Evolutionary conservation across 1,140 invertebrate species (phyloP), one percentile per base, ranked within the genome.

Genomic region (Trichonephila clavipes): DNA sequence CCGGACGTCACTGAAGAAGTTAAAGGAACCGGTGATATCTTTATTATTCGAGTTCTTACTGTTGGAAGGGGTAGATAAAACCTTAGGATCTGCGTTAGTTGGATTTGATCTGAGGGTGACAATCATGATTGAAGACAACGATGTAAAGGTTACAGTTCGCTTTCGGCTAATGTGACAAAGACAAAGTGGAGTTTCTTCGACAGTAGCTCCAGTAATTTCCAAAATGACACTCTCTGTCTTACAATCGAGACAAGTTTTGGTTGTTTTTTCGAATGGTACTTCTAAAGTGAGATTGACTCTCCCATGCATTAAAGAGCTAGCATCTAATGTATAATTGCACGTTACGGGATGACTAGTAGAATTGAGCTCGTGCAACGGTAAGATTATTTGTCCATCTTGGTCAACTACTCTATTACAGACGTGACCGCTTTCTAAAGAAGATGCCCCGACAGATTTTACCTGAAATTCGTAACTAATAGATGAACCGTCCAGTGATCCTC

Each of bases 401-500:
- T 94, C 89, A 12, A 91, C 34, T 12, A 91, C 58, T n/a, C 88
- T 85, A 34, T 62, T 94, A 28, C 94, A 94, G n/a, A 89, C 94
- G 64, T 90, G 89, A 0, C 89, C 88, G 82, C 94, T 94, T 66
- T 94, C 94, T 6, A 91, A 44, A 51, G 91, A 93, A 12, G 89
- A 88, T 8, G 88, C 94, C 5, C 94, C 88, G n/a, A 94, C 93
- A 19, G 94, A 94, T 92, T 94, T 94, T 0, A 95, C 95, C 69
- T 95, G 89, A 81, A 95, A 95, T 34, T 90, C 91, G 69, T 95
- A 95, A 72, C 94, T 95, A 12, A 95, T 94, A 8, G 95, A 95
- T 10, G 94, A 94, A 12, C 95, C 95, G 40, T 95, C 95, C 8
- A 95, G 82, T n/a, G 95, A 95, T 24, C 95, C 95, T 34, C 64